Base-by-base conservation (phyloP, 2,797 vertebrate species). In the Peromyscus attwateri region DNA sequence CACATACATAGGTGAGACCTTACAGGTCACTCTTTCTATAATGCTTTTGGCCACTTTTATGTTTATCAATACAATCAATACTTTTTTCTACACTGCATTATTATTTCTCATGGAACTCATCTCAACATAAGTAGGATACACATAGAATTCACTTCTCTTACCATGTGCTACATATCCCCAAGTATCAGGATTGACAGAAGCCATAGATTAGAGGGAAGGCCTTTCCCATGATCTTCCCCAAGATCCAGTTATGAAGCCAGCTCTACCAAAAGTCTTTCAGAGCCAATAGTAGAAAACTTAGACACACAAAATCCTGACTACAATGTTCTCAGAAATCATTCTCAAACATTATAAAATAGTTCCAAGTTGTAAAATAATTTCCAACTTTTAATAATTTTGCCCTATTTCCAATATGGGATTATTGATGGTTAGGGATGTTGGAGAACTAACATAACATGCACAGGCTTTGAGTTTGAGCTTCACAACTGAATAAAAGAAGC, bases 1-100 rank as follows among this genome's bases (percentile, higher is more conserved):
- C 10, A 75, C 1, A 64, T 57, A 16, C 21, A 25, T 57, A 11
- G 2, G 17, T 11, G 80, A 25, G 4, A 57, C 27, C 8, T 66
- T 68, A 23, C 31, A n/a, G 27, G 1, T 12, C 8, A 23, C 9
- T 1, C 0, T 29, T 34, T 11, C 2, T 9, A n/a, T 8, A 55
- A 37, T 27, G 49, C 6, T 40, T 62, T n/a, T 60, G 31, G 3
- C 2, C 3, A 27, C 27, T 25, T 19, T 64, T 84, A 19, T 80
- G 3, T 66, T 80, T 9, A 43, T 49, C 40, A 43, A 11, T 16
- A 31, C 12, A 27, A 9, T 43, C 37, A 82, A 29, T 62, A 3
- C 7, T 40, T 82, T 82, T 17, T n/a, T 90, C 1, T 14, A 68
- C 3, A 40, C 1, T 13, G 3, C 1, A 43, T 57, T 64, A 9